A percentile compares a stretch with the other conserved stretches of the same genome.
Conservation (phyloP, 2,113 vertebrate genomes). For the Gasterosteus aculeatus region DNA sequence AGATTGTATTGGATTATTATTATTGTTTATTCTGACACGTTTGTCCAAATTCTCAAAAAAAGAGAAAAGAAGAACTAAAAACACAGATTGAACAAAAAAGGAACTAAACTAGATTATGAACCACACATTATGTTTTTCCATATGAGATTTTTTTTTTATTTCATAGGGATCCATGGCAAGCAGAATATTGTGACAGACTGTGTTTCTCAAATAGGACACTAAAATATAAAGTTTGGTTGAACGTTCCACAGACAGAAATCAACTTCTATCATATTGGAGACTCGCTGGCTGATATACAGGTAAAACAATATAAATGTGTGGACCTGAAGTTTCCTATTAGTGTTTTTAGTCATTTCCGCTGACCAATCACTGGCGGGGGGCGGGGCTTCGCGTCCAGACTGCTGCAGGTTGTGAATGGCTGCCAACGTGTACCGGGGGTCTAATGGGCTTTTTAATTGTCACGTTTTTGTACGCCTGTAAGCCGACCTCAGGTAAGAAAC, state of each 20-base stretch:
- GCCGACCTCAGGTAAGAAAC: slow-evolving; percentile 21
- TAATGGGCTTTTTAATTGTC: background rate
- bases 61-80: too few relatives aligned
- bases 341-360: background rate
- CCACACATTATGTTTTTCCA: background rate
- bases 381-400: background rate
- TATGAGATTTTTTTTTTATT: background rate
- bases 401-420: slow-evolving; percentile 24
- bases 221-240: background rate
- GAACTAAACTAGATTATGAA: background rate
- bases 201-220: background rate
- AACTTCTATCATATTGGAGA: background rate
- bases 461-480: background rate
- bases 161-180: background rate
- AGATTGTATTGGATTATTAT: too few relatives aligned
- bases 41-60: too few relatives aligned
- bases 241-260: background rate
- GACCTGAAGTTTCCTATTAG: background rate
- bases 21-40: too few relatives aligned
- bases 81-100: background rate
- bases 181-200: background rate
- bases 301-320: background rate
- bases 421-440: slow-evolving; percentile 12
- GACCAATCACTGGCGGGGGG: slow-evolving; percentile 39
- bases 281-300: background rate